Percentiles rank a stretch among this genome's conserved stretches.
Conservation (phyloP, 2,888 invertebrate species). For the Ectemnius continuus region DNA sequence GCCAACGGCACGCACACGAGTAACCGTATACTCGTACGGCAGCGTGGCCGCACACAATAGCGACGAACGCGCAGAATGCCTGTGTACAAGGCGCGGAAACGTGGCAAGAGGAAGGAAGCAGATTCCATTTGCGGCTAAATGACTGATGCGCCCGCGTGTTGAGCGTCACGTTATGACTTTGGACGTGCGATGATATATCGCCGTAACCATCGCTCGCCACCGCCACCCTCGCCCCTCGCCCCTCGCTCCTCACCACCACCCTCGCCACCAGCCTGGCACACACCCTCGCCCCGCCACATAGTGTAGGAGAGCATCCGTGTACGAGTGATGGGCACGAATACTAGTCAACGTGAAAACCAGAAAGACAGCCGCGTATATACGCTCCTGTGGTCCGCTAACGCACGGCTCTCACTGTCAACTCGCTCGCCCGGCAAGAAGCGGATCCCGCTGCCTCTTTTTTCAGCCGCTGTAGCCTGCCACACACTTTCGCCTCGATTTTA, state of each 20-base stretch:
- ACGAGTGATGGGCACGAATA: constrained; percentile 3
- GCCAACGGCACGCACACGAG: constrained; percentile 32
- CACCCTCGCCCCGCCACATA: neutral
- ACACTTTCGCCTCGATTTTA: neutral
- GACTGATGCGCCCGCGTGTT: constrained; percentile 72
- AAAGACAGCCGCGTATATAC: neutral
- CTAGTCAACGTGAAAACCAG: neutral
- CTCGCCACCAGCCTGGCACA: constrained; percentile 7
- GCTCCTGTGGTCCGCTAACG: neutral
- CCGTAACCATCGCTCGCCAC: constrained; percentile 44
- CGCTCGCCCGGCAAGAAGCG: neutral
- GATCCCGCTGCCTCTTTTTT: neutral
- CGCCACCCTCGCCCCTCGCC: constrained; percentile 7
- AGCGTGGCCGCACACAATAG: constrained; percentile 32
- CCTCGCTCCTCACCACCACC: neutral
- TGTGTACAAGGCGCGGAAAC: constrained; percentile 62
- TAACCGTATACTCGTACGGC: constrained; percentile 30
- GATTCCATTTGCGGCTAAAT: constrained; percentile 75
- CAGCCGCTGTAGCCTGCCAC: neutral
- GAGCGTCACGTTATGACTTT: constrained; percentile 69
- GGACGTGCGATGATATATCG: constrained; percentile 74
- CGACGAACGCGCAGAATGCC: constrained; percentile 40
- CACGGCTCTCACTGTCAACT: too few relatives aligned
- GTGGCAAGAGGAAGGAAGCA: constrained; percentile 68
- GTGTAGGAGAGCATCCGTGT: neutral